A percentile compares a stretch with the other conserved stretches of the same genome.
phyloP scores from a whole-genome alignment of 2,113 vertebrate genomes.

The Barbus barbus region DNA sequence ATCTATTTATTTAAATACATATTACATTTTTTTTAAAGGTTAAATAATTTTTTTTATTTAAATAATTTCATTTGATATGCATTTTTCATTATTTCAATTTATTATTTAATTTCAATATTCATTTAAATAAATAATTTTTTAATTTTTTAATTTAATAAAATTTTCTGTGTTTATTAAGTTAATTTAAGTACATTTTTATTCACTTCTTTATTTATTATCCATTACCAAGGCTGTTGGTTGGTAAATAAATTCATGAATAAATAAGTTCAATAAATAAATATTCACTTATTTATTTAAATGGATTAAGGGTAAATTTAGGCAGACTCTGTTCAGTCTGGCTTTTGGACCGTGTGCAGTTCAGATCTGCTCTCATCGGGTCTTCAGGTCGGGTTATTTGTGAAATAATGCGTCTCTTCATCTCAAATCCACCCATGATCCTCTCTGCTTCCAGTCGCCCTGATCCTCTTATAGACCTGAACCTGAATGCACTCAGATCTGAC shows the following conservation, averaged over 20 bases:
- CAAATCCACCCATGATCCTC: conserved; percentile 31
- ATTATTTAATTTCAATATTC: no score
- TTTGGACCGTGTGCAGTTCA: not conserved
- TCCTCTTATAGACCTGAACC: conserved; percentile 40
- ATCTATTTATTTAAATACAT: no score
- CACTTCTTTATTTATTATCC: not conserved
- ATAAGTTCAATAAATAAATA: not conserved
- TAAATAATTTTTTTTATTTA: no score
- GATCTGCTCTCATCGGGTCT: not conserved
- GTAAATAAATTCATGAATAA: not conserved
- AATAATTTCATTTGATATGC: no score
- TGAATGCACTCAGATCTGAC: conserved; percentile 2
- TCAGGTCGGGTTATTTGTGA: not conserved
- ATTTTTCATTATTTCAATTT: no score
- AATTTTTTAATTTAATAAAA: no score
- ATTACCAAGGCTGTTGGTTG: not conserved
- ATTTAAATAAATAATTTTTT: no score
- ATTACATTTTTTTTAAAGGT: no score
- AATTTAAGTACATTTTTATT: no score
- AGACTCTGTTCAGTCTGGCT: no score
- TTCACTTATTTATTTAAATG: not conserved
- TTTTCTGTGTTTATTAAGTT: no score
- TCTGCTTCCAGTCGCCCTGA: conserved; percentile 18
- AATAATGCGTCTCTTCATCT: conserved; percentile 36
- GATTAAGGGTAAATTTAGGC: no score